Percentiles rank a stretch among this genome's conserved stretches.
Evolutionary conservation across 2,888 invertebrate species (phyloP).

Genomic region (Cyrtodaria siliqua): DNA sequence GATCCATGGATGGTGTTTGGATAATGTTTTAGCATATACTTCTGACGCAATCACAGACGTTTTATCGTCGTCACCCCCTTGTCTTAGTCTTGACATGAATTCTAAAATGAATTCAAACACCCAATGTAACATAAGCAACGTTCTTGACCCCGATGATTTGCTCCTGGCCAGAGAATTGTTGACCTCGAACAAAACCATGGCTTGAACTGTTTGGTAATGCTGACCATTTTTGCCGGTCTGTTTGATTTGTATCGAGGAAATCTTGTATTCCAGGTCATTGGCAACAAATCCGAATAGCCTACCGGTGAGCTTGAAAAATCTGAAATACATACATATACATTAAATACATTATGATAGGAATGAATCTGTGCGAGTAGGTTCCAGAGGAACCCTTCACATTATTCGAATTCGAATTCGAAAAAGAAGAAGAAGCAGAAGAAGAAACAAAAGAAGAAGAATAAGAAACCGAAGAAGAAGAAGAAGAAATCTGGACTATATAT

Average conservation of each 20-base stretch:
- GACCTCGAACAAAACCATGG: constrained; percentile 95
- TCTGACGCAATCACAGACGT: constrained; percentile 89
- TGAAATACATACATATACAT: constrained; percentile 84
- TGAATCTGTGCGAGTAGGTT: no score
- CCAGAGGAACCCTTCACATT: no score
- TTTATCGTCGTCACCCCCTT: constrained; percentile 83
- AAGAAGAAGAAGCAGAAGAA: no score
- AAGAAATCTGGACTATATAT: no score
- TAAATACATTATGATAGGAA: no score
- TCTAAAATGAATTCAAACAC: constrained; percentile 96
- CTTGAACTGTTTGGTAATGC: constrained; percentile 90
- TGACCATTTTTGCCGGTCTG: constrained; percentile 80
- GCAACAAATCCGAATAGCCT: constrained; percentile 96
- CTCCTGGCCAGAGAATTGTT: constrained; percentile 89
- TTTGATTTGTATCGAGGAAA: constrained; percentile 91
- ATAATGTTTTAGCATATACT: constrained; percentile 94
- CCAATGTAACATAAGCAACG: constrained; percentile 94
- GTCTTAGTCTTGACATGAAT: constrained; percentile 91
- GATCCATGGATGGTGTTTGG: constrained; percentile 94
- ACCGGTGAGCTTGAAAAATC: constrained; percentile 96
- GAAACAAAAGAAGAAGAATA: no score
- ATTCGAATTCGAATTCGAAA: no score
- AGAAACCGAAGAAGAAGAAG: no score
- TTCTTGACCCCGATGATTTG: constrained; percentile 93
- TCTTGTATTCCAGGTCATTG: constrained; percentile 95